These are phyloP conservation scores for Lampris incognitus DNA, from an alignment of 2,113 vertebrate genomes.

Conservation along the genomic window DNA sequence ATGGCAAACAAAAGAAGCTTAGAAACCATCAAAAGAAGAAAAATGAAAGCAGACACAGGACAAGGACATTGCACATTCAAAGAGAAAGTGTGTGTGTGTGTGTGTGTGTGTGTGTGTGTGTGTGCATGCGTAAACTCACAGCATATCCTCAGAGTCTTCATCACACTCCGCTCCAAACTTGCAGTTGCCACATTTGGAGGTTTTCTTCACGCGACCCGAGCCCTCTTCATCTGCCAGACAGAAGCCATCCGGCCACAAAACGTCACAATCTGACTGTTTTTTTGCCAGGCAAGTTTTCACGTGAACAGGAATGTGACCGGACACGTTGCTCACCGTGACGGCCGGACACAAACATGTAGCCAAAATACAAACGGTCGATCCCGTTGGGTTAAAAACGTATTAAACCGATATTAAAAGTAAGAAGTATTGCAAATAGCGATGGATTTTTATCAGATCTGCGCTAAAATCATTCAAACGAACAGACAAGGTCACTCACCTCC, in stretches of 20 bases:
- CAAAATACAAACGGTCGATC: no score
- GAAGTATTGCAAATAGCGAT: background rate
- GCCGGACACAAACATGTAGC: no score
- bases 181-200: conserved; percentile 94
- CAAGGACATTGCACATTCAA: no score
- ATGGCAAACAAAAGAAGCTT: no score
- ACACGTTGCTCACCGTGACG: no score
- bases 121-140: conserved; percentile 82
- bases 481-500: conserved; percentile 81
- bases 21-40: no score
- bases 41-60: no score
- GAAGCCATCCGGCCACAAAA: background rate
- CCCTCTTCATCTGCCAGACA: conserved; percentile 90
- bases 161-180: conserved; percentile 98
- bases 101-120: conserved; percentile 25
- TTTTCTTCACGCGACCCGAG: conserved; percentile 92
- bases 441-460: no score
- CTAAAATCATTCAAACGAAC: no score
- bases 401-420: background rate
- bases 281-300: no score
- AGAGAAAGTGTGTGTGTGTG: background rate
- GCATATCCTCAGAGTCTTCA: conserved; percentile 95
- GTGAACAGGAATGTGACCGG: no score
- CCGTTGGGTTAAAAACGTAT: background rate
- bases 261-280: no score